Percentiles rank a stretch among this genome's conserved stretches.
phyloP scores from a whole-genome alignment of 2,113 vertebrate genomes.

The Phalacrocorax aristotelis region DNA sequence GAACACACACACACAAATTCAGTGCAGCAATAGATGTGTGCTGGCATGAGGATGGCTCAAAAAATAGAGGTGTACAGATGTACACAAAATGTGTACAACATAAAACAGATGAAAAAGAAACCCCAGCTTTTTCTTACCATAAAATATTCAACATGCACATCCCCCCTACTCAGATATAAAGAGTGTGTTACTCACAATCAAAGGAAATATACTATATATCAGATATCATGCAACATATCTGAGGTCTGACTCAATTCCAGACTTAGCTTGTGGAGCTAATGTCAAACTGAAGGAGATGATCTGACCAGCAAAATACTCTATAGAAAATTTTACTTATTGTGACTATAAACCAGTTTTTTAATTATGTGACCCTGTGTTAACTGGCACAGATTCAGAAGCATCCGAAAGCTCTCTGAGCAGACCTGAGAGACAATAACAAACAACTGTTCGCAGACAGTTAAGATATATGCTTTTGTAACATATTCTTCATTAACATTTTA shows the following conservation, averaged over 20 bases:
- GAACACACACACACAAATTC: conserved; percentile 9
- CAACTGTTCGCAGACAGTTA: background rate
- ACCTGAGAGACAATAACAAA: background rate
- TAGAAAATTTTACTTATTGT: background rate
- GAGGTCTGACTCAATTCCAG: background rate
- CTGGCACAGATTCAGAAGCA: background rate
- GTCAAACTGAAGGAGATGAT: background rate
- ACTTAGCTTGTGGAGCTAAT: background rate
- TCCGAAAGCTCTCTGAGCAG: background rate
- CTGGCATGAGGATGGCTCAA: conserved; percentile 38
- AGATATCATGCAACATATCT: background rate
- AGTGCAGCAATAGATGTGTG: conserved; percentile 26
- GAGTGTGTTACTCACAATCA: background rate
- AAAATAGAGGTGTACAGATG: conserved; percentile 21
- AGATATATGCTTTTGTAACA: background rate
- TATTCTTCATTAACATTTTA: background rate
- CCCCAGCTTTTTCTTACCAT: conserved; percentile 12
- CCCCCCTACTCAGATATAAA: background rate
- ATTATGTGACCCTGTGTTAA: background rate
- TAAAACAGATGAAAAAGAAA: conserved; percentile 41
- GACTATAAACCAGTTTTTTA: background rate
- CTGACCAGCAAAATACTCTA: background rate
- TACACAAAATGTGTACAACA: conserved; percentile 52
- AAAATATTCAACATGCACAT: conserved; percentile 26
- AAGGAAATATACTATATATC: background rate